A percentile compares a stretch with the other conserved stretches of the same genome.
Evolutionary conservation across 2,113 vertebrate genomes (phyloP).

Genomic region (Empidonax alnorum): DNA sequence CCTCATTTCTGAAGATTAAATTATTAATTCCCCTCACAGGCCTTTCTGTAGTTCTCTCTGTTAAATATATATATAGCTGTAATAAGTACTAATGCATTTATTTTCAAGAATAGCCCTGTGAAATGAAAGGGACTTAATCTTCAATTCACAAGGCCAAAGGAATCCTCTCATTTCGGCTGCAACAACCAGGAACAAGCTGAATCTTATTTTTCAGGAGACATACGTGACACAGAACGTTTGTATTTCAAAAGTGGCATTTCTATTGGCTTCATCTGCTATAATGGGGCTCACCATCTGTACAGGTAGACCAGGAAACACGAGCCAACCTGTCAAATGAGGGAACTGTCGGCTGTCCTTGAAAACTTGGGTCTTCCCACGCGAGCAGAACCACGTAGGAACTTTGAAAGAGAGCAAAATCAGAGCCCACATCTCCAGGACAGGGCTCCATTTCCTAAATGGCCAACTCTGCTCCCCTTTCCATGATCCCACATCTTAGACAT

Average conservation of each 20-base stretch:
- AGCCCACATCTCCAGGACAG: not conserved
- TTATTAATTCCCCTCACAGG: not conserved
- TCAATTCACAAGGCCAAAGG: not conserved
- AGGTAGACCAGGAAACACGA: not conserved
- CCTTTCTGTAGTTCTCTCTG: not conserved
- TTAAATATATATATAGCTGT: not conserved
- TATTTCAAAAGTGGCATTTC: not conserved
- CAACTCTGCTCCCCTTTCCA: not conserved
- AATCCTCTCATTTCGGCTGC: not conserved
- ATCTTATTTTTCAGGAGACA: not conserved
- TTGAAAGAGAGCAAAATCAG: not conserved
- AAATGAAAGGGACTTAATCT: not conserved
- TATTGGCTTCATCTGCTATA: not conserved
- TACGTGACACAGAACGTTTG: rapidly evolving
- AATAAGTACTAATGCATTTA: not conserved
- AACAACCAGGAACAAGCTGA: not conserved
- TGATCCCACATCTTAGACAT: rapidly evolving
- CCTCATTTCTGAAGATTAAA: not conserved
- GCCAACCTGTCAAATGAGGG: not conserved
- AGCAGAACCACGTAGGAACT: not conserved
- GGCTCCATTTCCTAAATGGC: rapidly evolving
- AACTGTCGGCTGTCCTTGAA: not conserved
- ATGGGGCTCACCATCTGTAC: not conserved
- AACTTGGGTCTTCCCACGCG: not conserved
- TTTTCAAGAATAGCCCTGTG: not conserved